Evolutionary conservation across 2,797 vertebrate genomes (phyloP).

Genomic region (Semotilus atromaculatus): DNA sequence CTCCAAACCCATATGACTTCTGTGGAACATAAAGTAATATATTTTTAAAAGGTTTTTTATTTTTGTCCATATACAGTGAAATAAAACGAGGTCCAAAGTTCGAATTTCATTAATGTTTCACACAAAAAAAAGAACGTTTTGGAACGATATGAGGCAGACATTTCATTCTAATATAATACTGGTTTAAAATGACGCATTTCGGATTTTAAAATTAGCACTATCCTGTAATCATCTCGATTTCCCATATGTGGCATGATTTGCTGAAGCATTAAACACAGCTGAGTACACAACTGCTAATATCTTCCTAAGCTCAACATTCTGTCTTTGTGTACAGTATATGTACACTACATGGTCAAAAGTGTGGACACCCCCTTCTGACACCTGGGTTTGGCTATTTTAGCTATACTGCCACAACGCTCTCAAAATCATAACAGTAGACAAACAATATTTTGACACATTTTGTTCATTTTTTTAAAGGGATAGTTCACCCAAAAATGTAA

Average conservation of each 20-base stretch:
- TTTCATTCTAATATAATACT: background rate
- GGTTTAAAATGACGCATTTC: background rate
- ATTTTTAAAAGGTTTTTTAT: background rate
- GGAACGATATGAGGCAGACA: background rate
- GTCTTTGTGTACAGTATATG: background rate
- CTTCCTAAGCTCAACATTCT: slow-evolving; percentile 13
- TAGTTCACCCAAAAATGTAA: no score
- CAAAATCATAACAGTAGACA: background rate
- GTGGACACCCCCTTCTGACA: background rate
- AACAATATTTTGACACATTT: background rate
- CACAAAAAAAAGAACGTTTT: background rate
- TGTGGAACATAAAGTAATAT: background rate
- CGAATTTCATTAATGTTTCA: background rate
- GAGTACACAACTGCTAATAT: slow-evolving; percentile 5
- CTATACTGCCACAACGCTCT: background rate
- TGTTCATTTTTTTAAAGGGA: no score
- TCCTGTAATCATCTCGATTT: slow-evolving; percentile 12
- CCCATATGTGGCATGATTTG: slow-evolving; percentile 31
- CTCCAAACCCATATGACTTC: background rate
- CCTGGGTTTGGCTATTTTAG: background rate
- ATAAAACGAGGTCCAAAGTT: background rate
- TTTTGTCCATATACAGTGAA: background rate
- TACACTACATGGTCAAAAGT: background rate
- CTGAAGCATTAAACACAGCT: slow-evolving; percentile 17
- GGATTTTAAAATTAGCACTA: background rate